A percentile compares a stretch with the other conserved stretches of the same genome.
phyloP scores from a whole-genome alignment of 2,888 invertebrate genomes.

The Polyommatus iphigenia region DNA sequence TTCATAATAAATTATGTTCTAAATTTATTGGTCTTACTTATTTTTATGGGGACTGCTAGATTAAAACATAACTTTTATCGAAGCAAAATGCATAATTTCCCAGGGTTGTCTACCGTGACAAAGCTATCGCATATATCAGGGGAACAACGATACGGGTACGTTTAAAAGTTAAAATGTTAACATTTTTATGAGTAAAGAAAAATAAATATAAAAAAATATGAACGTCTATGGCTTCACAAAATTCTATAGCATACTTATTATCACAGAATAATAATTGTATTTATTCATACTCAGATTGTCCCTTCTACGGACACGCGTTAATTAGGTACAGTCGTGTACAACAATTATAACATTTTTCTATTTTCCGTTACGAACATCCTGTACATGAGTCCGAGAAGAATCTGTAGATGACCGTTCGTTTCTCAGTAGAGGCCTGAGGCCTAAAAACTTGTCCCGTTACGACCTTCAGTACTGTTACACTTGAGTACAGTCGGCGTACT shows the following conservation, averaged over 20 bases:
- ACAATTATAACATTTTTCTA: slow-evolving; percentile 14
- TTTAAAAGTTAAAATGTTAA: too few species aligned
- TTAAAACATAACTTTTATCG: too few species aligned
- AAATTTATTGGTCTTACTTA: too few species aligned
- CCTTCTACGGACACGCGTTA: not conserved
- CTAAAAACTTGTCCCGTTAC: slow-evolving; percentile 47
- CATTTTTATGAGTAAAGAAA: too few species aligned
- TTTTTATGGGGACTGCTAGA: too few species aligned
- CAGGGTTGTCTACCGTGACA: too few species aligned
- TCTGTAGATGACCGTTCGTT: slow-evolving; percentile 41
- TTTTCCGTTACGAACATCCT: slow-evolving; percentile 30
- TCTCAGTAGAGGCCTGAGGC: slow-evolving; percentile 45
- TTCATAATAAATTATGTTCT: too few species aligned
- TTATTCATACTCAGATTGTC: not conserved
- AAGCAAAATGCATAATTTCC: too few species aligned
- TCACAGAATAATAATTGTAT: not conserved
- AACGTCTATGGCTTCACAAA: not conserved
- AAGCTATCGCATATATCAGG: too few species aligned
- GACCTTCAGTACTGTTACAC: slow-evolving; percentile 43
- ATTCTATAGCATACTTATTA: not conserved
- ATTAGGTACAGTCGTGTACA: not conserved
- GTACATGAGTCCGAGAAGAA: slow-evolving; percentile 46
- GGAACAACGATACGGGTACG: too few species aligned
- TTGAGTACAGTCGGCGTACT: slow-evolving; percentile 4
- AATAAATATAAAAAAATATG: too few species aligned